Conservation (phyloP, 2,888 invertebrate genomes). For the Ctenicera cuprea region DNA sequence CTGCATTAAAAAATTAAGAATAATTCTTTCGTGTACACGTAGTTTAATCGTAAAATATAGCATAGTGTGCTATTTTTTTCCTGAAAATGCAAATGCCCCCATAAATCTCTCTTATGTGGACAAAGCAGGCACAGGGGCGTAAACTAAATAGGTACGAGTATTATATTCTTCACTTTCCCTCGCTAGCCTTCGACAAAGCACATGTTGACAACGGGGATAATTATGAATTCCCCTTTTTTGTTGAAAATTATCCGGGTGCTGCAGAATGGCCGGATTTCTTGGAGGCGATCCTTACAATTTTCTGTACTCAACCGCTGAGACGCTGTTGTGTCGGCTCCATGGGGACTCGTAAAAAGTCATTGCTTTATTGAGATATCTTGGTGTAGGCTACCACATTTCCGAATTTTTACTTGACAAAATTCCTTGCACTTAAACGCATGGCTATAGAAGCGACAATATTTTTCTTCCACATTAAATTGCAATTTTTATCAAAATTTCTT, state of each 20-base stretch:
- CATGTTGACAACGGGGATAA: conserved; percentile 54
- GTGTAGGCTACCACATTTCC: conserved; percentile 50
- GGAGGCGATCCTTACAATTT: conserved; percentile 44
- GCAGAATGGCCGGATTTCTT: conserved; percentile 55
- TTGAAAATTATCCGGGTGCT: conserved; percentile 47
- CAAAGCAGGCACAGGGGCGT: conserved; percentile 55
- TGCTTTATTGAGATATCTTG: conserved; percentile 62
- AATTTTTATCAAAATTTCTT: too few species aligned
- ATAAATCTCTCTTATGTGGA: conserved; percentile 58
- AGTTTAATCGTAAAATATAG: conserved; percentile 50
- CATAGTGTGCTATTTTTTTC: conserved; percentile 49
- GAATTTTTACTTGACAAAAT: conserved; percentile 48
- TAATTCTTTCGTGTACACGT: conserved; percentile 43
- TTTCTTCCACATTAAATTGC: neutral
- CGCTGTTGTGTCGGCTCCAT: conserved; percentile 58
- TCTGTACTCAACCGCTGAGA: conserved; percentile 52
- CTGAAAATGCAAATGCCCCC: conserved; percentile 56
- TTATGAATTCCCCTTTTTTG: conserved; percentile 55
- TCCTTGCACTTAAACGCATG: conserved; percentile 33
- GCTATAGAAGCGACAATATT: conserved; percentile 12
- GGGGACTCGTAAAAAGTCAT: conserved; percentile 63
- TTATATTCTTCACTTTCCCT: conserved; percentile 48
- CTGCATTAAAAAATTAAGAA: conserved; percentile 45
- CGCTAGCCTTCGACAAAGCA: conserved; percentile 50
- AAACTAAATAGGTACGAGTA: conserved; percentile 55